Conservation (phyloP, 2,888 invertebrate species). For the Drosophila heteroneura region DNA sequence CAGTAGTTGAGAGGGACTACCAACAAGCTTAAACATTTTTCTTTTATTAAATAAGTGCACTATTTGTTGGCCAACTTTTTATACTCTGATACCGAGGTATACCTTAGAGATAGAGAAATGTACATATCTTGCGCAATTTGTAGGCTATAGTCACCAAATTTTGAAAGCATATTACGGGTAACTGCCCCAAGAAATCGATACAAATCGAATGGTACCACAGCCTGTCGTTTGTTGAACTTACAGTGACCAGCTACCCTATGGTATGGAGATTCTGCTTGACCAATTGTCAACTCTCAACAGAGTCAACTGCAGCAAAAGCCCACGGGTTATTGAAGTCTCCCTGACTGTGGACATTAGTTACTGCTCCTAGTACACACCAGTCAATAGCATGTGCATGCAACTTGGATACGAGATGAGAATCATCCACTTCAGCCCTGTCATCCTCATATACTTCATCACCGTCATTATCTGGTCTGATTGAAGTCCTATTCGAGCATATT, state of each 20-base stretch:
- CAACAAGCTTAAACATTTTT: neutral
- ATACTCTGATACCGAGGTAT: neutral
- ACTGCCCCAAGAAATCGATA: neutral
- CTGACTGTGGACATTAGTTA: constrained; percentile 27
- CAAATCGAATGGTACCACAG: neutral
- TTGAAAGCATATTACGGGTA: neutral
- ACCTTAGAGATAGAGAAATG: too few relatives aligned
- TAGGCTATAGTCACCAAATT: neutral
- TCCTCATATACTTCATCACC: neutral
- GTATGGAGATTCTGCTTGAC: constrained; percentile 45
- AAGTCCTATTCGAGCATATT: constrained; percentile 20
- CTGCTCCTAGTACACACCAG: constrained; percentile 34
- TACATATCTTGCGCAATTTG: neutral
- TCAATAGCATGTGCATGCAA: constrained; percentile 8
- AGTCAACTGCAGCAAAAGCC: constrained; percentile 48
- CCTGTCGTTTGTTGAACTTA: neutral
- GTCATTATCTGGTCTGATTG: constrained; percentile 8
- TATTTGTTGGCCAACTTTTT: neutral
- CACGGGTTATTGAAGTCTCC: constrained; percentile 43
- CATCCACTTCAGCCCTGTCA: neutral
- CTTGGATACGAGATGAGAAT: neutral
- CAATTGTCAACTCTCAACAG: constrained; percentile 32
- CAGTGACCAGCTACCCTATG: constrained; percentile 16
- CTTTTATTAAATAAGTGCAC: neutral
- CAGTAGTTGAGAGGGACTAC: neutral